Evolutionary conservation across 2,113 vertebrate species (phyloP).

Genomic region (Phalacrocorax aristotelis): DNA sequence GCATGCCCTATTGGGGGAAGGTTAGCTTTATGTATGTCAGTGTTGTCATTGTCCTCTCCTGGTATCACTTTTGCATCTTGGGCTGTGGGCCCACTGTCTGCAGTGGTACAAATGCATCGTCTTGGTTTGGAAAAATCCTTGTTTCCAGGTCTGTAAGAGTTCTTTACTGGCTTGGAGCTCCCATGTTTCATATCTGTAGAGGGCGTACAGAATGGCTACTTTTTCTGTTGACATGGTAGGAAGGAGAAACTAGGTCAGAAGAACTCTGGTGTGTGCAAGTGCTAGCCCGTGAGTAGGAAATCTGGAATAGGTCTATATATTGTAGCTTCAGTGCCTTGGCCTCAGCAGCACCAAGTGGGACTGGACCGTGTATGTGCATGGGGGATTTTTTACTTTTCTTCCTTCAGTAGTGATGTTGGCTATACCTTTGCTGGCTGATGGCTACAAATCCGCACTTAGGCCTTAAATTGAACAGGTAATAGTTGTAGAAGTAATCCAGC

Average conservation of each 20-base stretch:
- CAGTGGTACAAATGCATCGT: not conserved
- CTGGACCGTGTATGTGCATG: not conserved
- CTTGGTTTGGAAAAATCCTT: not conserved
- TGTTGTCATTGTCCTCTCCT: not conserved
- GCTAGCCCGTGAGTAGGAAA: not conserved
- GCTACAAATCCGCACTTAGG: not conserved
- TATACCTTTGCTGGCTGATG: not conserved
- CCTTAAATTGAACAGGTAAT: not conserved
- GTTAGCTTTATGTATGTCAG: not conserved
- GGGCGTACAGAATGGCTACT: not conserved
- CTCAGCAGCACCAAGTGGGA: not conserved
- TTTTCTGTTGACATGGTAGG: not conserved
- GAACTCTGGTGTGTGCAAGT: not conserved
- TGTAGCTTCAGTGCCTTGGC: not conserved
- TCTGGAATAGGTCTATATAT: not conserved
- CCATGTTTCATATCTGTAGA: not conserved
- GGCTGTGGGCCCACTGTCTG: not conserved
- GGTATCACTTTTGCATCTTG: not conserved
- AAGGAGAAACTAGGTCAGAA: not conserved
- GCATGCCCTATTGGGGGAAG: rapidly evolving
- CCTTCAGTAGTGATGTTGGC: not conserved
- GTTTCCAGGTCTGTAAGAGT: not conserved
- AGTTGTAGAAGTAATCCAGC: not conserved
- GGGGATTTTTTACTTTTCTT: not conserved
- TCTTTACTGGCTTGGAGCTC: not conserved